Conservation (phyloP, 2,888 invertebrate genomes). For the Amiota mariae region DNA sequence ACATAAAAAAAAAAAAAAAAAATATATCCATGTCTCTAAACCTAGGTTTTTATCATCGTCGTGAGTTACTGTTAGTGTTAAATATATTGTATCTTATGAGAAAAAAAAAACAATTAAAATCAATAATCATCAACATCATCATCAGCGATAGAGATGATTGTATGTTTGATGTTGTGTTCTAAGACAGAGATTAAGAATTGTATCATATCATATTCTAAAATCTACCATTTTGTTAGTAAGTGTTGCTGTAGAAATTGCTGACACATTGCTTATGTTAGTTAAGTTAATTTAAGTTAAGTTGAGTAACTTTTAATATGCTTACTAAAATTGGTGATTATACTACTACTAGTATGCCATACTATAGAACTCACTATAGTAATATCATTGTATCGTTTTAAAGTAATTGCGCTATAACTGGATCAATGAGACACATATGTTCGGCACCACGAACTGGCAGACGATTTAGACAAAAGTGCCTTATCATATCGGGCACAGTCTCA, state of each 20-base stretch:
- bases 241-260: not conserved
- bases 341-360: not conserved
- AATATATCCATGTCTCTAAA: no score
- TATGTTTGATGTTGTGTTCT: no score
- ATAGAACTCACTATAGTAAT: no score
- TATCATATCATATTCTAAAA: no score
- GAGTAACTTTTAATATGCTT: not conserved
- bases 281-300: not conserved
- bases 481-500: slow-evolving; percentile 93
- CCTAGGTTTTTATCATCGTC: no score
- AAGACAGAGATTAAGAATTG: no score
- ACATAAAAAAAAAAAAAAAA: no score
- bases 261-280: not conserved
- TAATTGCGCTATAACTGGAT: slow-evolving; percentile 91
- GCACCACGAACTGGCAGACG: slow-evolving; percentile 95
- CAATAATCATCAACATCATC: no score
- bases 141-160: no score
- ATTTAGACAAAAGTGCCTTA: slow-evolving; percentile 93
- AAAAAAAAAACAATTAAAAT: no score
- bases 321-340: not conserved
- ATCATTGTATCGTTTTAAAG: slow-evolving; percentile 72
- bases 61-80: no score
- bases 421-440: slow-evolving; percentile 95
- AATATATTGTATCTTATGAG: no score
- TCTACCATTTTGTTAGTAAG: not conserved